phyloP scores from a whole-genome alignment of 2,888 invertebrate species.

The Drosophila greeni region DNA sequence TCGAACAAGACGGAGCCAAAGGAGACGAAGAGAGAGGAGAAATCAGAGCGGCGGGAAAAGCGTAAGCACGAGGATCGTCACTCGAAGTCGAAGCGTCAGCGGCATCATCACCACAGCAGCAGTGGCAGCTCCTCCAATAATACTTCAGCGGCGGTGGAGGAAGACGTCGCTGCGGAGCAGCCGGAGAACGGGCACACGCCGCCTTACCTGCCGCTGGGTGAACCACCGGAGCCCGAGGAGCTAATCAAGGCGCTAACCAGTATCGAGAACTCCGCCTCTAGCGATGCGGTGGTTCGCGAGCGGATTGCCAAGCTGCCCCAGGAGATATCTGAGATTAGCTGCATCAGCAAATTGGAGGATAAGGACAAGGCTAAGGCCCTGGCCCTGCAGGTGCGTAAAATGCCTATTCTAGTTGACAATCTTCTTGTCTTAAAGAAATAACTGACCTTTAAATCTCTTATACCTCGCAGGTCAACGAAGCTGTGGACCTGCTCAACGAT shows the following conservation, averaged over 20 bases:
- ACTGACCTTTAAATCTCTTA: background rate
- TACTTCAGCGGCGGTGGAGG: constrained; percentile 19
- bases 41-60: constrained; percentile 74
- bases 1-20: constrained; percentile 16
- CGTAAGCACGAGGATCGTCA: constrained; percentile 75
- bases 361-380: constrained; percentile 89
- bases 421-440: background rate
- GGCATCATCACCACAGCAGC: constrained; percentile 77
- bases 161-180: constrained; percentile 31
- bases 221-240: constrained; percentile 95
- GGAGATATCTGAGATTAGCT: constrained; percentile 94
- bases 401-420: background rate
- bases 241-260: constrained; percentile 90
- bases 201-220: constrained; percentile 87
- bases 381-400: constrained; percentile 84
- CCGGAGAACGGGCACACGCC: constrained; percentile 86
- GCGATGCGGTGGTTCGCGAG: constrained; percentile 94
- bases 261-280: constrained; percentile 95
- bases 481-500: constrained; percentile 90
- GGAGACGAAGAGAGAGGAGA: constrained; percentile 43
- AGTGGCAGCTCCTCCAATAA: constrained; percentile 54
- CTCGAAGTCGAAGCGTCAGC: constrained; percentile 65
- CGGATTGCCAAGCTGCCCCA: constrained; percentile 95
- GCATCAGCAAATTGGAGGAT: constrained; percentile 91
- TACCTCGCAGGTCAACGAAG: constrained; percentile 83